Evolutionary conservation across 1,140 invertebrate genomes (phyloP).

Genomic region (Aricia agestis): DNA sequence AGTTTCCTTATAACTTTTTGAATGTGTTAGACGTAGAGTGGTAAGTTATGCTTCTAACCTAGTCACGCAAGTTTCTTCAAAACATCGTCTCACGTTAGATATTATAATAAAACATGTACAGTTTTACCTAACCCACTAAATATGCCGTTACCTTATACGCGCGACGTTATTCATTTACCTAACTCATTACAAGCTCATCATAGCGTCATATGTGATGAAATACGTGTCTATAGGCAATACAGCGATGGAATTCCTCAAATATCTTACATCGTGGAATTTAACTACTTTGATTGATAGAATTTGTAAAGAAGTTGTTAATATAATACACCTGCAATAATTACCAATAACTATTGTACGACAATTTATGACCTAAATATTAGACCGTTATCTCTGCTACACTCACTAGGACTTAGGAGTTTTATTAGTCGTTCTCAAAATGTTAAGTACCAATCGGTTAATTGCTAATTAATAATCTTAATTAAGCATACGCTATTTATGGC

Average conservation of each 20-base stretch:
- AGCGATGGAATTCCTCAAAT: neutral
- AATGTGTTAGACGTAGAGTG: neutral
- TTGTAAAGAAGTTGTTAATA: no score
- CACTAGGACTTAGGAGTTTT: neutral
- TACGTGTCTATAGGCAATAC: neutral
- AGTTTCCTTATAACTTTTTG: no score
- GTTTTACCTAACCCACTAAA: neutral
- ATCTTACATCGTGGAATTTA: neutral
- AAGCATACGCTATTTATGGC: conserved; percentile 2
- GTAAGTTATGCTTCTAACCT: neutral
- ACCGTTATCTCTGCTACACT: neutral
- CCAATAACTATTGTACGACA: no score
- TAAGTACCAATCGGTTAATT: neutral
- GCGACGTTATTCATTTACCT: neutral
- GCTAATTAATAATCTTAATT: conserved; percentile 11
- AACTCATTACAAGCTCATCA: conserved; percentile 10
- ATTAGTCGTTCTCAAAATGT: neutral
- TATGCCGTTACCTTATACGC: neutral
- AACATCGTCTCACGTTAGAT: neutral
- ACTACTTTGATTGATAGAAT: no score
- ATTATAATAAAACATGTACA: neutral
- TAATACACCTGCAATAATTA: no score
- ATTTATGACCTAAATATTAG: no score
- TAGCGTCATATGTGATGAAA: conserved; percentile 1
- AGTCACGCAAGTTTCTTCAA: neutral